Evolutionary conservation across 2,888 invertebrate species (phyloP).

Genomic region (Tetragnatha montana): DNA sequence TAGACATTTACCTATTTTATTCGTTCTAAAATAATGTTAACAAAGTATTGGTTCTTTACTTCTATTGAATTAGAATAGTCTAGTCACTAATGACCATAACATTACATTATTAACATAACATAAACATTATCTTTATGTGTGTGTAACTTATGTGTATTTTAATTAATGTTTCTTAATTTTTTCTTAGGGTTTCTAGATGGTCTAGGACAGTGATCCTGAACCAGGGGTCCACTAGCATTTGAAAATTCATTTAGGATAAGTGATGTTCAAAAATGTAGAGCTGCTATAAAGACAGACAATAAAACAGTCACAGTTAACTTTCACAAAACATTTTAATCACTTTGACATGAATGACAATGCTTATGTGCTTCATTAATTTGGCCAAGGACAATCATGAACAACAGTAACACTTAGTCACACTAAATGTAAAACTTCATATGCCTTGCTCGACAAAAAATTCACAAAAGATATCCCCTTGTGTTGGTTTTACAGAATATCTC

Average conservation of each 20-base stretch:
- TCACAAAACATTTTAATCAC: constrained; percentile 69
- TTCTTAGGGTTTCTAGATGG: no score
- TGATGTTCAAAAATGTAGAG: background rate
- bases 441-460: constrained; percentile 22
- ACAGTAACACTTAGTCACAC: constrained; percentile 67
- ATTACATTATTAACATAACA: no score
- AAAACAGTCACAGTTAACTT: constrained; percentile 38
- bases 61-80: no score
- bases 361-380: constrained; percentile 65
- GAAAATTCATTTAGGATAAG: background rate
- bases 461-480: constrained; percentile 3
- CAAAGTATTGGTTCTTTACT: background rate
- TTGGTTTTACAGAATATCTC: constrained; percentile 7
- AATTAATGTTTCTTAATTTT: no score
- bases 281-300: background rate
- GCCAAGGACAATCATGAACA: constrained; percentile 67
- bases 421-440: constrained; percentile 64
- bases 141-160: no score
- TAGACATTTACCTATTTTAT: no score
- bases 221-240: no score
- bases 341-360: constrained; percentile 68
- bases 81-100: no score
- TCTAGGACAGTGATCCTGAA: no score
- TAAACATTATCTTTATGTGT: no score
- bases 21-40: background rate